These are phyloP conservation scores for Callimorpha dominula DNA, from an alignment of 2,888 invertebrate genomes.

Conservation along the genomic window DNA sequence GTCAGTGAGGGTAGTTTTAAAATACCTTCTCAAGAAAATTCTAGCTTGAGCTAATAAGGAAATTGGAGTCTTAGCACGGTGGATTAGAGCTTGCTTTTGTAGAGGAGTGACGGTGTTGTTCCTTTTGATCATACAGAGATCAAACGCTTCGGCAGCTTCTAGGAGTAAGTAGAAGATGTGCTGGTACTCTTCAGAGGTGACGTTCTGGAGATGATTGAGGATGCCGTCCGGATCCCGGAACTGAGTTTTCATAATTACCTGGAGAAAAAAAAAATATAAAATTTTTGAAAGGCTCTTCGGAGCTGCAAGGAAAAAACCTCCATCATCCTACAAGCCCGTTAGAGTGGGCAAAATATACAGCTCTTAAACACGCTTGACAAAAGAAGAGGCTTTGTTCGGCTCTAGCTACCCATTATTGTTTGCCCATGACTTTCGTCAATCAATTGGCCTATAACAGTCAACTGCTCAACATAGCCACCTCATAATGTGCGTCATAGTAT, in stretches of 20 bases:
- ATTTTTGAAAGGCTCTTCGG: too few relatives aligned
- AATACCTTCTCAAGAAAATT: constrained; percentile 85
- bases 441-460: too few relatives aligned
- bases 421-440: too few relatives aligned
- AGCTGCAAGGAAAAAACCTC: too few relatives aligned
- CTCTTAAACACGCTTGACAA: too few relatives aligned
- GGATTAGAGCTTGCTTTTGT: constrained; percentile 89
- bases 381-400: too few relatives aligned
- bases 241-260: constrained; percentile 94
- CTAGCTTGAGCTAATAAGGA: constrained; percentile 89
- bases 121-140: constrained; percentile 92
- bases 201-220: constrained; percentile 91
- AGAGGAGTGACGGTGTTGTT: constrained; percentile 88
- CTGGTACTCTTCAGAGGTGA: constrained; percentile 77
- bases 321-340: too few relatives aligned
- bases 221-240: constrained; percentile 94
- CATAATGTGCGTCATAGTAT: too few relatives aligned
- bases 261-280: constrained; percentile 27
- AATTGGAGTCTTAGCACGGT: constrained; percentile 89
- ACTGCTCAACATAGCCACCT: too few relatives aligned
- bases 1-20: constrained; percentile 87
- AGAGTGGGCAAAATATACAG: too few relatives aligned
- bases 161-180: constrained; percentile 89
- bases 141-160: constrained; percentile 92
- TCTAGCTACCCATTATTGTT: too few relatives aligned